Evolutionary conservation across 2,113 vertebrate species (phyloP), one percentile per base, ranked within the genome.

Genomic region (Amazona guildingii): DNA sequence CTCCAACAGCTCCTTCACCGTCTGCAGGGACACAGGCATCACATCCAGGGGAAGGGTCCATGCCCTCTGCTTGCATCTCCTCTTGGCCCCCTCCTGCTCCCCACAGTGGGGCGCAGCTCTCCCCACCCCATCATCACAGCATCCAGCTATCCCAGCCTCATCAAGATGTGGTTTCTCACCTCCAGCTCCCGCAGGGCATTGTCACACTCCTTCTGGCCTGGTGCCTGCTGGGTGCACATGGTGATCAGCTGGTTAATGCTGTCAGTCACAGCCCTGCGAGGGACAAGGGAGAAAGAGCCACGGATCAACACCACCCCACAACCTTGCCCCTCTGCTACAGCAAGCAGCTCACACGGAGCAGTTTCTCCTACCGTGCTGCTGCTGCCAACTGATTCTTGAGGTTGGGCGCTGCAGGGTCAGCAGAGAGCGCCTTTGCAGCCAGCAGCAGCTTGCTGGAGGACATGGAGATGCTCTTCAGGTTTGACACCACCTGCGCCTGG

Each of bases 161-260:
- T 18, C 39, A 91, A 43, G 46, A 90, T 11, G 9, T 9, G 3
- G 23, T 8, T 88, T 77, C 92, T 84, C 35, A 99, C 99, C 99
- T 99, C 99, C 51, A 99, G 97, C 81, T 99, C 99, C 70, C 99
- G 97, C 57, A 99, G 98, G 62, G 99, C 99, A 17, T 99, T 99
- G 96, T 99, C 99, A 37, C 99, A 99, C 92, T 99, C 99, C 83
- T 99, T 99, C 97, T 99, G 99, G 76, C 99, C 99, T 0, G 99
- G 99, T 0, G 99, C 99, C 97, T 99, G 99, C 98, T 99, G 98
- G 33, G 99, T 99, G 88, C 99, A 99, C 99, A 99, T 99, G 84
- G 99, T 99, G 98, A 99, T 99, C 92, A 99, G 98, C 98, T 99
- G 99, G 97, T 99, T 99, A 98, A 99, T 99, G 82, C 99, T 99